Percentiles rank a stretch among this genome's conserved stretches.
Conservation (phyloP, 2,888 invertebrate species). For the Dasypolia templi region DNA sequence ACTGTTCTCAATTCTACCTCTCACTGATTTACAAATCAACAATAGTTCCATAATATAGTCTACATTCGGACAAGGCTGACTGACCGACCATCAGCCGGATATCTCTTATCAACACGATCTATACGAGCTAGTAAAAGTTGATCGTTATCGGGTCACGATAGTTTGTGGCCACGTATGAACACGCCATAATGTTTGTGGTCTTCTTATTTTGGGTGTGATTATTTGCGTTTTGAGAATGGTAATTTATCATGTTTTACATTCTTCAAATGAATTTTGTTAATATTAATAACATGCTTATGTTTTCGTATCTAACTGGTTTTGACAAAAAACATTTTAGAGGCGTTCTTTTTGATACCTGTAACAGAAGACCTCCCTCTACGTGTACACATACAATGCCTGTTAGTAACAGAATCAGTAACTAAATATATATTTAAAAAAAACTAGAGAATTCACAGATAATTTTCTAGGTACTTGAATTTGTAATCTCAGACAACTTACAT, state of each 20-base stretch:
- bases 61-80: slow-evolving; percentile 51
- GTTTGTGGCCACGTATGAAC: slow-evolving; percentile 61
- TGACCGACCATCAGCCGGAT: slow-evolving; percentile 44
- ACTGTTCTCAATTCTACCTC: slow-evolving; percentile 34
- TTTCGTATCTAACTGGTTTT: too few relatives aligned
- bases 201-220: slow-evolving; percentile 34
- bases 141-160: slow-evolving; percentile 66
- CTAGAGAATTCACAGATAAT: too few relatives aligned
- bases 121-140: slow-evolving; percentile 68
- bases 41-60: slow-evolving; percentile 33
- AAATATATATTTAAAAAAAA: too few relatives aligned
- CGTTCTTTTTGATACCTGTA: too few relatives aligned
- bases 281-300: too few relatives aligned
- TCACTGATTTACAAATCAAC: slow-evolving; percentile 46
- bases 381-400: too few relatives aligned
- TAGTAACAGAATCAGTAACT: too few relatives aligned
- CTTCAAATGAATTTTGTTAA: too few relatives aligned
- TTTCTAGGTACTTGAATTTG: too few relatives aligned
- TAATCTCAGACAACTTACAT: too few relatives aligned
- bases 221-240: slow-evolving; percentile 26
- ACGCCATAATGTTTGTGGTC: slow-evolving; percentile 52
- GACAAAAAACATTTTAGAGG: too few relatives aligned
- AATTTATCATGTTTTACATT: slow-evolving; percentile 13
- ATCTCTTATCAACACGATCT: slow-evolving; percentile 59
- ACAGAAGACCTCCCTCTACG: too few relatives aligned